Base-by-base conservation (phyloP, 2,888 invertebrate species). In the Podotricha telesiphe region DNA sequence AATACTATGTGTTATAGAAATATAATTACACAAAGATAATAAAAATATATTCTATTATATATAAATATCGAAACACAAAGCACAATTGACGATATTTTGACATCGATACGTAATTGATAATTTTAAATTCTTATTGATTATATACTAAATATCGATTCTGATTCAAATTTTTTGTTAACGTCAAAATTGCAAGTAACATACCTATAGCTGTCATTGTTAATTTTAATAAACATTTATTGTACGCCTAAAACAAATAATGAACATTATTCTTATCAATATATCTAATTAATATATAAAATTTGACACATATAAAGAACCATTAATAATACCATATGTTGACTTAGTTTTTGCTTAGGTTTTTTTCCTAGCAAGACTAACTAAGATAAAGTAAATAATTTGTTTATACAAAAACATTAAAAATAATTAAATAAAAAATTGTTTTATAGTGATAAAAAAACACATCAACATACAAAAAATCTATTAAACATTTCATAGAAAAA, bases 11-110 rank as follows among this genome's bases (percentile, higher is more conserved):
- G 28, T 28, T 6, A 28, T 28, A 28, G 28, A 28, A 28, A 28
- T 28, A 28, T 6, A 3, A 50, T 50, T 19, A 20, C 11, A 50
- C 11, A 11, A 19, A 8, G 19, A 48, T 20, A 11, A 40, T 22
- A 58, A 19, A 28, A 42, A 58, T 22, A 42, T 28, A 28, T 28
- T 1, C 28, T 28, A 28, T 28, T 4, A 28, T 42, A 20, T n/a
- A 22, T n/a, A 1, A 42, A 42, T 42, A 58, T 28, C 28, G 28
- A 28, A 28, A 28, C 8, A 58, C 37, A 37, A 37, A 15, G 62
- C 37, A 15, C 61, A 62, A 62, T 62, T 62, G 48, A 61, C 61
- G 42, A 58, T 58, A 58, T 22, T 58, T 58, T 58, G 42, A 22
- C 42, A 58, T 40, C 11, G 58, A 42, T 58, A 42, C 6, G 2